phyloP scores from a whole-genome alignment of 1,140 invertebrate genomes.

The Caerostris darwini region DNA sequence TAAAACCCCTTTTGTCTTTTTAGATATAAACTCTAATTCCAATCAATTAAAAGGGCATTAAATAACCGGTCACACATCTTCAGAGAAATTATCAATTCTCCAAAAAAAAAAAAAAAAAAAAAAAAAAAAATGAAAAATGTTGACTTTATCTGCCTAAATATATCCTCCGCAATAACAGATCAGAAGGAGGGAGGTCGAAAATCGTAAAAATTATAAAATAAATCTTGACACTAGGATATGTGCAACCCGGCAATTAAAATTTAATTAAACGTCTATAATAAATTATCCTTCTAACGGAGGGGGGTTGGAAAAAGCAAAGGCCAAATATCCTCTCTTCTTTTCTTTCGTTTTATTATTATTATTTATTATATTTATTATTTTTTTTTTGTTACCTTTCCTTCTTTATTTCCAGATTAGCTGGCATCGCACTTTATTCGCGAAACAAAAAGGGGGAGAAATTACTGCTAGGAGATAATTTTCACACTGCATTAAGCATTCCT shows the following conservation, averaged over 20 bases:
- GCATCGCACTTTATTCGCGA: neutral
- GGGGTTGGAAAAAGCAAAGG: neutral
- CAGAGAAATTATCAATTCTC: neutral
- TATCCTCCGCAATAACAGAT: neutral
- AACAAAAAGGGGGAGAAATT: slow-evolving; percentile 59
- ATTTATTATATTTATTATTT: neutral
- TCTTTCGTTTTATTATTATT: neutral
- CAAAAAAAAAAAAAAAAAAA: neutral
- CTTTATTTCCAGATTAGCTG: slow-evolving; percentile 1
- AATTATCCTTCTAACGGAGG: slow-evolving; percentile 49
- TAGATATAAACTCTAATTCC: neutral
- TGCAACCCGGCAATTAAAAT: slow-evolving; percentile 70
- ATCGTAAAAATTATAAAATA: slow-evolving; percentile 7
- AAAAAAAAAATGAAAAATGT: neutral
- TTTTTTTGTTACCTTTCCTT: neutral
- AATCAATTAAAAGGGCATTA: neutral
- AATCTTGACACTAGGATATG: slow-evolving; percentile 6
- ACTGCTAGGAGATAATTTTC: slow-evolving; percentile 72
- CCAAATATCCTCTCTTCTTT: slow-evolving; percentile 8
- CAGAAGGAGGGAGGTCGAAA: neutral
- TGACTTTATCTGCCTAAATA: neutral
- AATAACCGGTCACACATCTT: neutral
- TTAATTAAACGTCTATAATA: slow-evolving; percentile 73
- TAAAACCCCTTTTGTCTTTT: too few relatives aligned
- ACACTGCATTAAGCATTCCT: slow-evolving; percentile 65